Evolutionary conservation across 2,888 invertebrate species (phyloP).

Genomic region (Lithophane leautieri): DNA sequence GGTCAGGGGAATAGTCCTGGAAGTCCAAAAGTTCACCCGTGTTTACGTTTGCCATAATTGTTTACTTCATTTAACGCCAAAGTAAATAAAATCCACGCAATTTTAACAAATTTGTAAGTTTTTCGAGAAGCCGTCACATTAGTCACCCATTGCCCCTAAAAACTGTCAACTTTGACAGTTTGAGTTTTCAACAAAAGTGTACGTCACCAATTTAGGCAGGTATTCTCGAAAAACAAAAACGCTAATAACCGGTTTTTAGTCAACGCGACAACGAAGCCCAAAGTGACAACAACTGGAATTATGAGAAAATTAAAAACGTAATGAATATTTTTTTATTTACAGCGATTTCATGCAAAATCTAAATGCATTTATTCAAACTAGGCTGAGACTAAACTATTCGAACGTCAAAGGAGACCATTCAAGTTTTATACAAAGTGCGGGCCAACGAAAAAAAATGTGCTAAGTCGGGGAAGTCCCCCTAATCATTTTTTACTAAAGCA

Average conservation of each 20-base stretch:
- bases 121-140: slow-evolving; percentile 25
- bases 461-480: no score
- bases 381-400: no score
- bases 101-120: slow-evolving; percentile 2
- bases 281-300: no score
- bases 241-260: not conserved
- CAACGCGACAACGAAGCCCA: no score
- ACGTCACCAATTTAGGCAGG: not conserved
- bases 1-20: slow-evolving; percentile 92
- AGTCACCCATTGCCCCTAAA: not conserved
- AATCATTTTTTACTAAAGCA: no score
- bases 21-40: slow-evolving; percentile 93
- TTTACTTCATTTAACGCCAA: slow-evolving; percentile 48
- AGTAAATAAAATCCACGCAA: slow-evolving; percentile 17
- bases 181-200: not conserved
- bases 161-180: slow-evolving; percentile 37
- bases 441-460: no score
- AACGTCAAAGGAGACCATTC: no score
- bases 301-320: no score
- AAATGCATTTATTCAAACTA: no score
- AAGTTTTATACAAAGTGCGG: no score
- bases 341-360: no score
- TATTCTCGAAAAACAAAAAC: not conserved
- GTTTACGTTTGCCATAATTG: slow-evolving; percentile 83
- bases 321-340: no score